These are phyloP conservation scores for Limnephilus auricula DNA, from an alignment of 2,888 invertebrate species.

Conservation along the genomic window DNA sequence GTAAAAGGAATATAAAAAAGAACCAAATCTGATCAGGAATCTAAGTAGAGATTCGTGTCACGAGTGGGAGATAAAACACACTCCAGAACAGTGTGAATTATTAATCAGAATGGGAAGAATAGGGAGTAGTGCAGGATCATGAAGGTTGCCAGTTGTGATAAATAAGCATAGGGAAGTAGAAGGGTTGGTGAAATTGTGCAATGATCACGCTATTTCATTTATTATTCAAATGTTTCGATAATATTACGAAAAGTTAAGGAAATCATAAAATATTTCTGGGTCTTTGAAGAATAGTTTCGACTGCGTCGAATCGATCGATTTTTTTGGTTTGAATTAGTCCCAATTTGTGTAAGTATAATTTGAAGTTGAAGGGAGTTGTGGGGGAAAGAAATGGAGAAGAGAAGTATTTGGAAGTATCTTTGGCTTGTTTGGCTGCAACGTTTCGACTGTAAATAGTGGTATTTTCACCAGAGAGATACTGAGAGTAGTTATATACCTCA, in stretches of 20 bases:
- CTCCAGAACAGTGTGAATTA: constrained; percentile 44
- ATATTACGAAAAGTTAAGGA: background rate
- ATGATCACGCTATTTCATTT: background rate
- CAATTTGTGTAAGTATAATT: too few species aligned
- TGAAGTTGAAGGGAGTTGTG: too few species aligned
- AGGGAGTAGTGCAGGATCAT: background rate
- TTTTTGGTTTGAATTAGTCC: too few species aligned
- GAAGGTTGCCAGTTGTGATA: background rate
- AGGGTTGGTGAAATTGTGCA: background rate
- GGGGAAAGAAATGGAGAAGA: too few species aligned
- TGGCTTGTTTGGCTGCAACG: too few species aligned
- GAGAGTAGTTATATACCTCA: too few species aligned
- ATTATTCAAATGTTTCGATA: background rate
- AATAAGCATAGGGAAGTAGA: background rate
- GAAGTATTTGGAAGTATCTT: too few species aligned
- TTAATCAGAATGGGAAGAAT: constrained; percentile 26
- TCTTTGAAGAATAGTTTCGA: background rate
- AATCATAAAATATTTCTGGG: background rate
- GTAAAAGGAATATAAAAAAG: background rate
- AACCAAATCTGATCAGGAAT: constrained; percentile 44
- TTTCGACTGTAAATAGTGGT: too few species aligned
- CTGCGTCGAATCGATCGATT: background rate
- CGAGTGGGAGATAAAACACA: constrained; percentile 47
- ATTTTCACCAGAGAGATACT: too few species aligned
- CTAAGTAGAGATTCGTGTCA: constrained; percentile 49